Evolutionary conservation across 2,797 vertebrate genomes (phyloP).

Genomic region (Remorina albescens): DNA sequence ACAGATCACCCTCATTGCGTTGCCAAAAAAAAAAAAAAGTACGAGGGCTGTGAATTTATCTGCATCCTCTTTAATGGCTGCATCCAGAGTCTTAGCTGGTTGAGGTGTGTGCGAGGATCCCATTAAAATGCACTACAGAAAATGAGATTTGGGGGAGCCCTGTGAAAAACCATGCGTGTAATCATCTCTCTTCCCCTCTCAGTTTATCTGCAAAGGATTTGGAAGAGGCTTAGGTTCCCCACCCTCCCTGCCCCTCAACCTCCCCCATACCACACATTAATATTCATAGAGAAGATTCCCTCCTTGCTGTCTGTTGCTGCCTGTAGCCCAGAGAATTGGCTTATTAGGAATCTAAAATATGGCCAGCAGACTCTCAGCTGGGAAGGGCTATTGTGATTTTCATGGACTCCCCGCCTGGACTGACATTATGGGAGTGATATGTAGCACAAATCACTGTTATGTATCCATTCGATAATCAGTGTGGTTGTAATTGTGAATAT

Average conservation of each 20-base stretch:
- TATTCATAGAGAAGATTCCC: constrained; percentile 82
- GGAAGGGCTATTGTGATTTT: constrained; percentile 58
- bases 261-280: constrained; percentile 75
- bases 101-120: constrained; percentile 73
- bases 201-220: constrained; percentile 83
- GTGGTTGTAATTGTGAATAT: constrained; percentile 3
- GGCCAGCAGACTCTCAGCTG: constrained; percentile 54
- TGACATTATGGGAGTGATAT: constrained; percentile 15
- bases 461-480: constrained; percentile 1
- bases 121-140: constrained; percentile 87
- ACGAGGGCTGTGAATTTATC: constrained; percentile 52
- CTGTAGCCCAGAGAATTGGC: constrained; percentile 66
- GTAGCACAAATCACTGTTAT: background rate
- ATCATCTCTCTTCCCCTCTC: constrained; percentile 83
- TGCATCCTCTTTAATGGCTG: constrained; percentile 36
- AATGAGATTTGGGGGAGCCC: constrained; percentile 85
- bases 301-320: constrained; percentile 73
- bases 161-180: constrained; percentile 86
- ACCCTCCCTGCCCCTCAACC: constrained; percentile 62
- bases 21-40: constrained; percentile 49
- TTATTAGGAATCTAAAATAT: constrained; percentile 72
- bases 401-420: constrained; percentile 26
- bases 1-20: constrained; percentile 10
- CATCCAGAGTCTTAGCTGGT: constrained; percentile 63
- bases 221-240: constrained; percentile 76